Evolutionary conservation across 2,888 invertebrate genomes (phyloP), one percentile per base, ranked within the genome.

Genomic region (Epinotia demarniana): DNA sequence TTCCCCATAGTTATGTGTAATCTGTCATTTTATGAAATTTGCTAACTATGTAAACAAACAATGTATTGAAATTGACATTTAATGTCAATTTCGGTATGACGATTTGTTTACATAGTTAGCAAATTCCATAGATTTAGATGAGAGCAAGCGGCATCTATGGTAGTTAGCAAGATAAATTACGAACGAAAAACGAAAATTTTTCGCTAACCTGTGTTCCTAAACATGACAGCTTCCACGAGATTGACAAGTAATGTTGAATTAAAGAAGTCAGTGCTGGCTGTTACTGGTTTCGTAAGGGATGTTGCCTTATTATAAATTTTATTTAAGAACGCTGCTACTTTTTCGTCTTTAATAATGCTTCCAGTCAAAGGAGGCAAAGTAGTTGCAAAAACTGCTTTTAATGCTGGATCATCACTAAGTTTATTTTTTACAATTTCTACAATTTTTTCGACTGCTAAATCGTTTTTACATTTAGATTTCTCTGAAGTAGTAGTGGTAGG

Each of bases 221-320:
- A 93, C 80, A 94, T 93, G 12, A 94, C 90, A 57, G 93, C 92
- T 84, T 93, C 92, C 12, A 94, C 90, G 76, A 94, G 89, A 86
- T 94, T 90, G 6, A 89, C 91, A 39, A 94, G 86, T 71, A 93
- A 81, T 13, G 93, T 93, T 55, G 93, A 93, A 83, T 94, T 93
- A 0, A 92, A 80, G 68, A 84, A 82, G 74, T 92, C 90, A 76
- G 78, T 85, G 43, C 87, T 81, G 3, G 87, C 83, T 49, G 83
- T 67, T 80, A 83, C 89, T 11, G 79, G 79, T 18, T 88, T 88
- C 0, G 89, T 89, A 12, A 84, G n/a, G 9, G 81, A 68, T 70
- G 81, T 81, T 79, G 88, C 90, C 77, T 88, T 90, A 78, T 88
- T 92, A 76, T 93, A 93, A 72, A 94, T 83, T 80, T 82, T 85